Conservation (phyloP, 2,113 vertebrate species). For the Mesembrinibis cayennensis region DNA sequence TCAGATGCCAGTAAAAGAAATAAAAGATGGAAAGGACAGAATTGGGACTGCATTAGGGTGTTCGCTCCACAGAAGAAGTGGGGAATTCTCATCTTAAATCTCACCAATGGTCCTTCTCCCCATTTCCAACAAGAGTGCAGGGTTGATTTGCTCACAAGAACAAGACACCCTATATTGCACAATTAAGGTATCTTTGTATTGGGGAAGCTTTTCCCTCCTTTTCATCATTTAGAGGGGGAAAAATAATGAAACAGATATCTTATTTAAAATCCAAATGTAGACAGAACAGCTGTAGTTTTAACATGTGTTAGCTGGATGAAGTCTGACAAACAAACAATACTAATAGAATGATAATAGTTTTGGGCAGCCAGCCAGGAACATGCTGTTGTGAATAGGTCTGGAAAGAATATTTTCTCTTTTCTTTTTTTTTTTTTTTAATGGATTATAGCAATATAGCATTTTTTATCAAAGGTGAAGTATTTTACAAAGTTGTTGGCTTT, state of each 20-base stretch:
- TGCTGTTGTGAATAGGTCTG: not conserved
- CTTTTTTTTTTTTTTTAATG: not conserved
- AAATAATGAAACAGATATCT: not conserved
- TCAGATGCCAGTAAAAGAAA: not conserved
- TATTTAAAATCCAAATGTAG: constrained; percentile 4
- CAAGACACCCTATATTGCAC: not conserved
- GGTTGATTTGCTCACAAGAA: not conserved
- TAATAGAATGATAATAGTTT: constrained; percentile 38
- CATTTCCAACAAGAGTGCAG: not conserved
- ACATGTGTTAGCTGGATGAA: constrained; percentile 15
- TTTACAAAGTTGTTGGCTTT: not conserved
- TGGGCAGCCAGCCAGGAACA: not conserved
- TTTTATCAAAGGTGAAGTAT: not conserved
- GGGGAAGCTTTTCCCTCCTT: not conserved
- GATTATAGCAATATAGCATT: not conserved
- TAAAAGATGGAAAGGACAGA: not conserved
- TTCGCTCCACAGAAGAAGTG: not conserved
- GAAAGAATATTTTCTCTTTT: not conserved
- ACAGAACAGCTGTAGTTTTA: constrained; percentile 21
- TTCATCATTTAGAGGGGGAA: not conserved
- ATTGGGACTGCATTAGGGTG: not conserved
- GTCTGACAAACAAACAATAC: not conserved
- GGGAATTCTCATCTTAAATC: not conserved
- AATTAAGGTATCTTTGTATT: not conserved
- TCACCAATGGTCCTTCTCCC: not conserved